phyloP scores from a whole-genome alignment of 2,888 invertebrate genomes.

The Agriopis marginaria region DNA sequence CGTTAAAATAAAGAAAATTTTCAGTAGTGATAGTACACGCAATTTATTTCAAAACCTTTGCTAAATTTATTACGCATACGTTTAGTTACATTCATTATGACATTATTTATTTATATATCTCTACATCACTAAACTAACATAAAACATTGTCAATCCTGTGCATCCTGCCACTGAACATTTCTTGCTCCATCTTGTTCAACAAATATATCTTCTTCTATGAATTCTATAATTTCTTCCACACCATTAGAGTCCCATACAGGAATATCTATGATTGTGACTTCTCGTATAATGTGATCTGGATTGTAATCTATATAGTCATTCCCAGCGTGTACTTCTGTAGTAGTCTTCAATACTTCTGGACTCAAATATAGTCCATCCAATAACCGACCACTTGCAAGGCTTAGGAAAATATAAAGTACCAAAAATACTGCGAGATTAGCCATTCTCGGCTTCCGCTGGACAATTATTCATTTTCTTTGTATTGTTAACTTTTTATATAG shows the following conservation, averaged over 20 bases:
- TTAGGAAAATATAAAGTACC: conserved; percentile 52
- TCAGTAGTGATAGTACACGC: not conserved
- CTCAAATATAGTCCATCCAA: conserved; percentile 64
- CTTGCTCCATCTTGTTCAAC: conserved; percentile 11
- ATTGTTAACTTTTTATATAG: conserved; percentile 48
- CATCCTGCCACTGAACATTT: not conserved
- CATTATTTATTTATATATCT: not conserved
- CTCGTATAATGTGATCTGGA: conserved; percentile 53
- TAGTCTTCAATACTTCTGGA: conserved; percentile 68
- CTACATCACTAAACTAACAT: not conserved
- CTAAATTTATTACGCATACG: not conserved
- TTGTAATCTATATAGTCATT: conserved; percentile 73
- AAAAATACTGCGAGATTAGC: conserved; percentile 57
- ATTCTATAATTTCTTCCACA: conserved; percentile 32
- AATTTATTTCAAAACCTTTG: not conserved
- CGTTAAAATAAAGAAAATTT: too few relatives aligned
- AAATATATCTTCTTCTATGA: conserved; percentile 33
- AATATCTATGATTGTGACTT: conserved; percentile 40
- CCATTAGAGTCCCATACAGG: conserved; percentile 33
- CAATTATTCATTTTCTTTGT: conserved; percentile 37
- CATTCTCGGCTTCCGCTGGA: conserved; percentile 55
- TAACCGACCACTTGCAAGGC: conserved; percentile 48
- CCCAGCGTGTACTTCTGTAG: conserved; percentile 55
- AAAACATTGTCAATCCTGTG: not conserved
- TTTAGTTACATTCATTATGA: not conserved